Base-by-base conservation (phyloP, 2,888 invertebrate species). In the Ichneumoninae sp. region DNA sequence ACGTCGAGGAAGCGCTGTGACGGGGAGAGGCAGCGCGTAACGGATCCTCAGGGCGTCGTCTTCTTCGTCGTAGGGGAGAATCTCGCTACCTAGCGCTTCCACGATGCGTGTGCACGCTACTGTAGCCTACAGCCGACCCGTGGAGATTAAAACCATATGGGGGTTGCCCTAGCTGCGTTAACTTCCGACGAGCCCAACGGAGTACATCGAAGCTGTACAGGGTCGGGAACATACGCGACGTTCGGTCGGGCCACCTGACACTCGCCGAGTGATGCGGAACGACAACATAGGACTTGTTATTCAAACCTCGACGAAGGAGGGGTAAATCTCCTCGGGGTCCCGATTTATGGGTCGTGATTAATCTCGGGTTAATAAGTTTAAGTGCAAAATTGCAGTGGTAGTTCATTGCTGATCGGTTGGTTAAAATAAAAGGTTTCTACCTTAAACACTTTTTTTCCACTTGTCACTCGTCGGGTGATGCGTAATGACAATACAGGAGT, bases 71-170 rank as follows among this genome's bases (percentile, higher is more conserved):
- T 78, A 78, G 84, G 84, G 78, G 72, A 80, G 69, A 78, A 78
- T 65, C 65, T 77, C 60, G 69, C 50, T 57, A 70, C 74, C 54
- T 40, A 50, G 47, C 57, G 74, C 22, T 33, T 40, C 30, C 30
- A 50, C 33, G 30, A 62, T 69, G 62, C 70, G 68, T 22, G 22
- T 68, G 47, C 60, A 60, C n/a, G 26, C 68, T 60, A 19, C n/a
- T 70, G 52, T 33, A 60, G 54, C 44, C 52, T 72, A 19, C 19
- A 10, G 13, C 66, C 47, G 57, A n/a, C 4, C 22, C 33, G 52
- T 40, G 40, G 70, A 85, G 86, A 87, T 87, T 86, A 83, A 84
- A 86, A 84, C 86, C 87, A 87, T 84, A 87, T 84, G 87, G 82
- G 85, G 83, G 70, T 81, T 79, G 79, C 47, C 72, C 76, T 30